Percentiles rank a stretch among this genome's conserved stretches.
These are phyloP conservation scores for Cactoblastis cactorum DNA, from an alignment of 2,888 invertebrate genomes.

Conservation along the genomic window DNA sequence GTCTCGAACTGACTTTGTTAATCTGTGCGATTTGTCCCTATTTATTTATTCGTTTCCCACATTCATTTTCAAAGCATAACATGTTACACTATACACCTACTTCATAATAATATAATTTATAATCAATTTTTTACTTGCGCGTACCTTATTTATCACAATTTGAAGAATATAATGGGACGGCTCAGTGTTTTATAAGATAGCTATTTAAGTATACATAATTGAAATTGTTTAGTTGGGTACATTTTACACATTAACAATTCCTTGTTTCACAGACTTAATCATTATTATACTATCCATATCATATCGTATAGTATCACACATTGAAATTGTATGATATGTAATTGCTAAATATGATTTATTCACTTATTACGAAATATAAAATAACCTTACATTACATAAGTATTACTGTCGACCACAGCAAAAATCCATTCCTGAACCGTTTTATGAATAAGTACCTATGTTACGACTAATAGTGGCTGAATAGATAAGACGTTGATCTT, in stretches of 20 bases:
- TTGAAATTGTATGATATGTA: constrained; percentile 5
- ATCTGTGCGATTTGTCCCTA: too few relatives aligned
- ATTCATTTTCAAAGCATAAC: too few relatives aligned
- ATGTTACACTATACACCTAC: too few relatives aligned
- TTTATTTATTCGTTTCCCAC: too few relatives aligned
- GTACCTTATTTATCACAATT: neutral
- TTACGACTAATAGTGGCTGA: too few relatives aligned
- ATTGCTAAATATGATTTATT: neutral
- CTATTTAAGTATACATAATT: neutral
- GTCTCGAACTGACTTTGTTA: too few relatives aligned
- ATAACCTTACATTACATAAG: neutral
- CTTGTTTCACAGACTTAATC: neutral
- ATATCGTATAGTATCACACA: constrained; percentile 1
- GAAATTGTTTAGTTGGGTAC: neutral
- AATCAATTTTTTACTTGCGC: neutral
- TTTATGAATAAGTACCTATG: too few relatives aligned
- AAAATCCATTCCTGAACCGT: too few relatives aligned
- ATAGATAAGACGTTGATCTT: too few relatives aligned
- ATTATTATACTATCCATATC: neutral
- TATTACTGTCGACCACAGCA: neutral
- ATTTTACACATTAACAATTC: constrained; percentile 2
- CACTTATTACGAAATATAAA: neutral
- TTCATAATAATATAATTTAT: neutral
- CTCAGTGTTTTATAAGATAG: neutral
- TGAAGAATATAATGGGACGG: constrained; percentile 5